phyloP scores from a whole-genome alignment of 2,113 vertebrate genomes.

The Copsychus sechellarum region DNA sequence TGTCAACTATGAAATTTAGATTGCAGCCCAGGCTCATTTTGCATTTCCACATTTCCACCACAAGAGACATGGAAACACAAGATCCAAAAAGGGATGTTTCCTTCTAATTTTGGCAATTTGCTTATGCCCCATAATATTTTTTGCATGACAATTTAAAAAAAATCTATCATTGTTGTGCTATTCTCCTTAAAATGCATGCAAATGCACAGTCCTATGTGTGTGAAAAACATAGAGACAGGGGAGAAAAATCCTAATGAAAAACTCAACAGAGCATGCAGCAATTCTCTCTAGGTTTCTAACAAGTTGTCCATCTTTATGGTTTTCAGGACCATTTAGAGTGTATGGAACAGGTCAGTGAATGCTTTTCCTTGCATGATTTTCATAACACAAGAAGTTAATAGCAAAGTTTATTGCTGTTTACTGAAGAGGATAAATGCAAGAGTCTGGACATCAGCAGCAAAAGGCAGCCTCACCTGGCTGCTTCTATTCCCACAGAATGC shows the following conservation, averaged over 20 bases:
- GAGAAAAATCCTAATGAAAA: constrained; percentile 19
- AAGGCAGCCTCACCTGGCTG: neutral
- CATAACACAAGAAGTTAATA: neutral
- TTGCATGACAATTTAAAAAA: neutral
- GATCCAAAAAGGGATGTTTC: neutral
- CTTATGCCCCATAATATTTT: neutral
- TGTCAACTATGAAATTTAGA: neutral
- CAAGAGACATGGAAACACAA: neutral
- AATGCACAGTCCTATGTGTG: neutral
- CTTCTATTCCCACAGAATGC: neutral
- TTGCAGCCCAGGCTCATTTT: neutral
- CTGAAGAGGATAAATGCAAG: neutral
- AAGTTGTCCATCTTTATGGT: neutral
- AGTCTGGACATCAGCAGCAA: neutral
- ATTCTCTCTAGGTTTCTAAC: neutral
- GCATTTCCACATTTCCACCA: neutral
- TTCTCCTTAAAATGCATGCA: neutral
- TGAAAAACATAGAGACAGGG: neutral
- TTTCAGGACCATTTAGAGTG: neutral
- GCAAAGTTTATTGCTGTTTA: neutral
- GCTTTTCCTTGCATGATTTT: neutral
- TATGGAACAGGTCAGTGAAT: neutral
- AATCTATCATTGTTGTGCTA: neutral
- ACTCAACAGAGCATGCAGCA: neutral
- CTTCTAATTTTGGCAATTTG: neutral